phyloP scores from a whole-genome alignment of 1,140 invertebrate species.

The Bacillus rossius region DNA sequence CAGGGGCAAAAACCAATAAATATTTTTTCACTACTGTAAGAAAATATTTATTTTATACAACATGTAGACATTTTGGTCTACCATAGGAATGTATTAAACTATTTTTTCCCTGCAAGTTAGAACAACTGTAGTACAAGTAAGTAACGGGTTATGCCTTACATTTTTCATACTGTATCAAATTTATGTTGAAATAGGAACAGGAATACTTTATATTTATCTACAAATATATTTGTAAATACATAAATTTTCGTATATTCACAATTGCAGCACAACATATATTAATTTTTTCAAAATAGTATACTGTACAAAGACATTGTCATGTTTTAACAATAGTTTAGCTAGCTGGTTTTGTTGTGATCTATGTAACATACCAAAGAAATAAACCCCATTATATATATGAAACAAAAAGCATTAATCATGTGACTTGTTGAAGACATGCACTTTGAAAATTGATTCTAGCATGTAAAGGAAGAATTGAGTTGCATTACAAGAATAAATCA shows the following conservation, averaged over 20 bases:
- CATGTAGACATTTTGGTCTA: not conserved
- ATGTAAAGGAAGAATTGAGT: not conserved
- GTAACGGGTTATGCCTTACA: slow-evolving; percentile 15
- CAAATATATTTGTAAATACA: slow-evolving; percentile 3
- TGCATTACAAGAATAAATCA: slow-evolving; percentile 1
- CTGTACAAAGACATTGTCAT: not conserved
- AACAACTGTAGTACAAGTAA: slow-evolving; percentile 10
- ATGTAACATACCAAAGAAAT: slow-evolving; percentile 6
- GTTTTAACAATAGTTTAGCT: not conserved
- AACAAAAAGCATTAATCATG: no score
- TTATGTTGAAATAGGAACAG: slow-evolving; percentile 15
- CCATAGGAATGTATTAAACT: not conserved
- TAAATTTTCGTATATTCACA: slow-evolving; percentile 6
- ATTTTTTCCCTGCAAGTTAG: not conserved
- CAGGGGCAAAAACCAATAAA: slow-evolving; percentile 12
- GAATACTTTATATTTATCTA: slow-evolving; percentile 9
- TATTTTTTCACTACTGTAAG: slow-evolving; percentile 2
- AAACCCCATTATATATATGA: not conserved
- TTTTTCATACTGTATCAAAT: slow-evolving; percentile 5
- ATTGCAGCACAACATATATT: not conserved
- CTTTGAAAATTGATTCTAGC: not conserved
- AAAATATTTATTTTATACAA: not conserved
- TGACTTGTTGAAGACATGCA: no score
- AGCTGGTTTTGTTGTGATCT: not conserved
- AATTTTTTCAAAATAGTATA: not conserved